Percentiles rank a stretch among this genome's conserved stretches.
These are phyloP conservation scores for Pasiphila rectangulata DNA, from an alignment of 2,888 invertebrate genomes.

Conservation along the genomic window DNA sequence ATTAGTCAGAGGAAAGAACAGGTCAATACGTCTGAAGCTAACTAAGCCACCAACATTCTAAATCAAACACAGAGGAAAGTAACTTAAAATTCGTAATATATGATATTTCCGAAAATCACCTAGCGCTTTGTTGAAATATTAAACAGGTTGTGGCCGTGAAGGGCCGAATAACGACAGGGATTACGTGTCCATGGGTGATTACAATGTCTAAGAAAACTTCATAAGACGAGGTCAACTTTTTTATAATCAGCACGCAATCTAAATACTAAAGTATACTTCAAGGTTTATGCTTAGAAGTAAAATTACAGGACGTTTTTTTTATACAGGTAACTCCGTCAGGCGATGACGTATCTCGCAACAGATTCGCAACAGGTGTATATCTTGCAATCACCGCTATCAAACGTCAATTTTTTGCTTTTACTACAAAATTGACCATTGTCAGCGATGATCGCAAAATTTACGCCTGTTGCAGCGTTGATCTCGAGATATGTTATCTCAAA, in stretches of 20 bases:
- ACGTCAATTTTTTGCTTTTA: too few relatives aligned
- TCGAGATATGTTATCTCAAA: too few relatives aligned
- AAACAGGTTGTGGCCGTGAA: constrained; percentile 9
- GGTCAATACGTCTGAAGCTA: too few relatives aligned
- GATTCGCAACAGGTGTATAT: too few relatives aligned
- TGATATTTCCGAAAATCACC: constrained; percentile 4
- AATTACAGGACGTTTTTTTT: not conserved
- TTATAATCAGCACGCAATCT: constrained; percentile 20
- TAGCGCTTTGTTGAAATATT: constrained; percentile 10
- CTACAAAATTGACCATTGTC: too few relatives aligned
- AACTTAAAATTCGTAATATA: constrained; percentile 3
- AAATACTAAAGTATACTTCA: constrained; percentile 1
- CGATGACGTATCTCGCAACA: too few relatives aligned
- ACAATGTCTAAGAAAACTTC: not conserved
- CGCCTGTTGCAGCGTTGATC: too few relatives aligned
- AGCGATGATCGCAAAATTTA: too few relatives aligned
- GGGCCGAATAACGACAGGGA: constrained; percentile 1
- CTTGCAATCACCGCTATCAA: too few relatives aligned
- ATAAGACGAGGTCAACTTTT: constrained; percentile 16
- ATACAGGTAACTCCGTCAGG: too few relatives aligned
- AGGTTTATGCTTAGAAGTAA: not conserved
- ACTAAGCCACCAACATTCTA: not conserved
- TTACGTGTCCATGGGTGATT: constrained; percentile 14
- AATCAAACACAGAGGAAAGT: not conserved
- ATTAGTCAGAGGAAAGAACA: too few relatives aligned